A percentile compares a stretch with the other conserved stretches of the same genome.
Evolutionary conservation across 1,140 invertebrate genomes (phyloP).

Genomic region (Drosophila pseudoobscura): DNA sequence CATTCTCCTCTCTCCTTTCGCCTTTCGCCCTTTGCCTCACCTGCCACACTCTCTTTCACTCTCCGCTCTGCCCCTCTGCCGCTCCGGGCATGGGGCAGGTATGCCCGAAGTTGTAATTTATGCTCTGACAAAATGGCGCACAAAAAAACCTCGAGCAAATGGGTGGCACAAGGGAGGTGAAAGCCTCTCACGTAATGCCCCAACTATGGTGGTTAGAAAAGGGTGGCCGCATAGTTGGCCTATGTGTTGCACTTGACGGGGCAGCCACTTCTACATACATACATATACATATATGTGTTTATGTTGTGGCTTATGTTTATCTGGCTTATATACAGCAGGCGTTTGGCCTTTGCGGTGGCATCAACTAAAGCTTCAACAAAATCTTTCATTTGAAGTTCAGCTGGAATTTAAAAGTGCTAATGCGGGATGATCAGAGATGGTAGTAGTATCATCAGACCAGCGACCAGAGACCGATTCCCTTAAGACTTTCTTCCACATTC

Average conservation of each 20-base stretch:
- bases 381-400: slow-evolving; percentile 46
- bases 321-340: slow-evolving; percentile 24
- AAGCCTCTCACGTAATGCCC: slow-evolving; percentile 57
- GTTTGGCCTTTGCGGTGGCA: slow-evolving; percentile 59
- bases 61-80: slow-evolving; percentile 7
- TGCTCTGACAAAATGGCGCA: slow-evolving; percentile 75
- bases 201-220: slow-evolving; percentile 34
- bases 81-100: slow-evolving; percentile 23
- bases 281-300: background rate
- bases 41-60: too few relatives aligned
- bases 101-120: slow-evolving; percentile 79
- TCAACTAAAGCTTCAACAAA: slow-evolving; percentile 53
- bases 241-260: slow-evolving; percentile 59
- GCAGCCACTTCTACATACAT: slow-evolving; percentile 32
- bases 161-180: slow-evolving; percentile 24
- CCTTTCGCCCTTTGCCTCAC: too few relatives aligned
- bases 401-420: background rate
- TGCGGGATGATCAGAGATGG: background rate
- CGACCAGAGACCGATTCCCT: too few relatives aligned
- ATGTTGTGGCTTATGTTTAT: background rate
- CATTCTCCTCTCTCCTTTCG: background rate
- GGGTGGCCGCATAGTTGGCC: slow-evolving; percentile 23
- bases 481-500: too few relatives aligned
- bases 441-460: too few relatives aligned
- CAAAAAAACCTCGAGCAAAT: slow-evolving; percentile 27